These are phyloP conservation scores for Celastrina argiolus DNA, from an alignment of 2,888 invertebrate genomes.

Conservation along the genomic window DNA sequence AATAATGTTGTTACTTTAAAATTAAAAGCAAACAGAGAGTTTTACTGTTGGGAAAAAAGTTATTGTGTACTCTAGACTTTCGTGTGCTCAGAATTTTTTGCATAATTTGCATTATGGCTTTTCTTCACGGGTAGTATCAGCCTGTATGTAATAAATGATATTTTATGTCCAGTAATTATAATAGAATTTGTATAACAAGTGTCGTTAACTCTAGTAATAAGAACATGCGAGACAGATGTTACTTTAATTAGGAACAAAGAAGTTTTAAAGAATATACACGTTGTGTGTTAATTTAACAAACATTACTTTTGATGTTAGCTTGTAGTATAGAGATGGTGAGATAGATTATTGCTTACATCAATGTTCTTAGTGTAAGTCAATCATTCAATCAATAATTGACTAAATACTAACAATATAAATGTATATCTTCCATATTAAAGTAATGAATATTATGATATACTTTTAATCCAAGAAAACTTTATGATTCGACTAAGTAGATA, in stretches of 20 bases:
- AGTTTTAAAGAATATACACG: background rate
- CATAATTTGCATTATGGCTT: background rate
- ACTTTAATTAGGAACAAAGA: background rate
- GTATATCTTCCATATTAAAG: too few species aligned
- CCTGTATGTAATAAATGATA: background rate
- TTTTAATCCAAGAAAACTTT: too few species aligned
- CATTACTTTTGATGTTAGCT: too few species aligned
- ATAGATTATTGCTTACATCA: too few species aligned
- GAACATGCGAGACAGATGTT: background rate
- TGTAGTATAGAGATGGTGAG: too few species aligned
- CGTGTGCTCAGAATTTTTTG: background rate
- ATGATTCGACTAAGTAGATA: too few species aligned
- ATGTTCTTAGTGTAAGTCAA: too few species aligned
- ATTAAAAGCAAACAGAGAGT: constrained; percentile 33
- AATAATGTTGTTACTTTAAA: constrained; percentile 42
- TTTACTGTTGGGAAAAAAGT: background rate
- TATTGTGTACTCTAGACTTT: background rate
- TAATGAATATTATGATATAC: too few species aligned
- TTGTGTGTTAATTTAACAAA: background rate
- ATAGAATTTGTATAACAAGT: constrained; percentile 7
- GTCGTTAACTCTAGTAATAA: background rate
- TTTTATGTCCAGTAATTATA: background rate
- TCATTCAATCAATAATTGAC: too few species aligned
- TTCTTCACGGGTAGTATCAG: background rate
- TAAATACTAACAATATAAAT: too few species aligned